Conservation (phyloP, 2,797 vertebrate genomes). For the Trachops cirrhosus region DNA sequence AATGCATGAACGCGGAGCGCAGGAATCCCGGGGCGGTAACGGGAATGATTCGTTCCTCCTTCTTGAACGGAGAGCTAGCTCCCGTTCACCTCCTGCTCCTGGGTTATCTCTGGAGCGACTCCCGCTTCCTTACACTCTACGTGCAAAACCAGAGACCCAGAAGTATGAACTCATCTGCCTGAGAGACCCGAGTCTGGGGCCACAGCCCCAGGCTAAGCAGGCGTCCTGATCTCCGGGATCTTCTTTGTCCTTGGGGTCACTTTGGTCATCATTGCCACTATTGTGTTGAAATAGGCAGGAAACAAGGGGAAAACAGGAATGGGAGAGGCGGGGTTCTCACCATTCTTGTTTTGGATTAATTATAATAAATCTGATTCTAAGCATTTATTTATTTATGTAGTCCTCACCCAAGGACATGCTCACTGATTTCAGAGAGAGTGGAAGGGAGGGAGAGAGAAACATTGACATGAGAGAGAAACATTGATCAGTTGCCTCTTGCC, state of each 20-base stretch:
- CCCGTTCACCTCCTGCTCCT: not conserved
- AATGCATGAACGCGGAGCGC: not conserved
- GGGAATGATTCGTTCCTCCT: not conserved
- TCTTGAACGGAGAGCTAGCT: not conserved
- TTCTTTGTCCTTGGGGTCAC: not conserved
- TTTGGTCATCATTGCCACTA: not conserved
- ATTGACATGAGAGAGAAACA: not conserved
- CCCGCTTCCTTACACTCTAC: not conserved
- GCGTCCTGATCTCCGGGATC: not conserved
- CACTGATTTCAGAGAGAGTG: not conserved
- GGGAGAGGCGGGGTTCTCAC: accelerated
- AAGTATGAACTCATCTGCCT: not conserved
- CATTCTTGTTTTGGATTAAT: not conserved
- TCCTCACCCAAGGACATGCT: not conserved
- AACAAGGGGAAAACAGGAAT: not conserved
- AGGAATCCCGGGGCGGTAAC: not conserved
- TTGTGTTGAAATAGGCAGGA: not conserved
- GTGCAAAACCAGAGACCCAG: not conserved
- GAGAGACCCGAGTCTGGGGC: not conserved
- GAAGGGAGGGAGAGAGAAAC: not conserved
- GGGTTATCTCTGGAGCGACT: not conserved
- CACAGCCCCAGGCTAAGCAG: too few species aligned
- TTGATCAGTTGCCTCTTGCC: not conserved
- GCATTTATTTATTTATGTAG: not conserved
- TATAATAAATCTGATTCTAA: not conserved